Evolutionary conservation across 2,797 vertebrate species (phyloP).

Genomic region (Anguilla pacifica): DNA sequence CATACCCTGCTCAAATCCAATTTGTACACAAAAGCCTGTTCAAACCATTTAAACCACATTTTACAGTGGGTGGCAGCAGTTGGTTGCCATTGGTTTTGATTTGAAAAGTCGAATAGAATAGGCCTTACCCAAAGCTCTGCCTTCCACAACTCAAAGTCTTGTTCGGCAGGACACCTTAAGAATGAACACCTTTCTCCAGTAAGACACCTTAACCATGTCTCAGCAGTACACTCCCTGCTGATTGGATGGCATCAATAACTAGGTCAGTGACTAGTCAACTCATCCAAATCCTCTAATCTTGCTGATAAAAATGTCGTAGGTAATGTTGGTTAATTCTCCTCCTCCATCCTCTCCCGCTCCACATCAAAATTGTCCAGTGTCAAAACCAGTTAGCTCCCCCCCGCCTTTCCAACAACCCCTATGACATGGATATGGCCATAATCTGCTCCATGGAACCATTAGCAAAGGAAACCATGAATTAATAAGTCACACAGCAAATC

Average conservation of each 20-base stretch:
- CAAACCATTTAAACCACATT: not conserved
- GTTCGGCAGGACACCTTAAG: slow-evolving; percentile 5
- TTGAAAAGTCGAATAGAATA: not conserved
- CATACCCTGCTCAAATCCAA: not conserved
- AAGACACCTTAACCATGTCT: slow-evolving; percentile 47
- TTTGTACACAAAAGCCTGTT: not conserved
- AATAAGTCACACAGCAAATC: not conserved
- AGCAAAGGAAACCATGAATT: not conserved
- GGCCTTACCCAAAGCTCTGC: slow-evolving; percentile 50
- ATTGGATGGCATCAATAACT: slow-evolving; percentile 66
- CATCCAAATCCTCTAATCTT: slow-evolving; percentile 74
- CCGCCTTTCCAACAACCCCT: not conserved
- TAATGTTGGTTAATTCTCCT: slow-evolving; percentile 55
- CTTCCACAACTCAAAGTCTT: not conserved
- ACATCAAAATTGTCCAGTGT: slow-evolving; percentile 1
- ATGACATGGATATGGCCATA: slow-evolving; percentile 26
- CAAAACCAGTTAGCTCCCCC: slow-evolving; percentile 26
- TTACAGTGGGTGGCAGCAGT: not conserved
- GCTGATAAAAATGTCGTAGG: slow-evolving; percentile 61
- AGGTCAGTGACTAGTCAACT: slow-evolving; percentile 64
- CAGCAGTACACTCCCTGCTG: slow-evolving; percentile 49
- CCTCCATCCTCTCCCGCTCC: slow-evolving; percentile 28
- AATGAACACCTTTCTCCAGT: slow-evolving; percentile 54
- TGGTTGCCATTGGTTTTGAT: not conserved
- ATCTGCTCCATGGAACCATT: not conserved